Evolutionary conservation across 1,140 invertebrate genomes (phyloP), one percentile per base, ranked within the genome.

Genomic region (Macrostomum lignano): DNA sequence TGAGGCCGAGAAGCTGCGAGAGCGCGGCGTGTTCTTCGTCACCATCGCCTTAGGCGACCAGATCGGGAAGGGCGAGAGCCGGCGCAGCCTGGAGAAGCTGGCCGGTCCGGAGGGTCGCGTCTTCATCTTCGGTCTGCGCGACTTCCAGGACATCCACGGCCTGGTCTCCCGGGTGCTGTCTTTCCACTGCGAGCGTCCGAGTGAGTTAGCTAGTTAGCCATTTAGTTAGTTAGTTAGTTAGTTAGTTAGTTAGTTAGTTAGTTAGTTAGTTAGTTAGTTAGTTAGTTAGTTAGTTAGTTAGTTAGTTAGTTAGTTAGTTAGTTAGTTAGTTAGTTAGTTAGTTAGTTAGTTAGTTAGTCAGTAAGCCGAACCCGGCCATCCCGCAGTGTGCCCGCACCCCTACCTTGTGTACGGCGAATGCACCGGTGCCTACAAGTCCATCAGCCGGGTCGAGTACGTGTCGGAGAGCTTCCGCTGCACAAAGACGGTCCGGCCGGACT

Each of bases 111-210:
- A 20, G 20, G 28, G 28, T 7, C 15, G 20, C 14, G 28, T 30
- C 15, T 30, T 7, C 11, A 20, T 30, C 5, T 30, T 30, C 13
- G 28, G 14, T 13, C 11, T 30, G 6, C 15, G 28, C 10, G 20
- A 30, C 9, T 20, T 30, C 7, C 28, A 30, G 20, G 14, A 30
- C 15, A 30, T 30, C 20, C 28, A 30, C 28, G 28, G 20, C 14
- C 15, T 30, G 28, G 28, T 30, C 28, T 30, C 28, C 7, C 28
- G 28, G 7, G 28, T 30, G 7, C 10, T 30, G 10, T 14, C 28
- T 6, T 17, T 20, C 15, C 15, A 20, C 15, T 30, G 28, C 20
- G 28, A 30, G 14, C 15, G 20, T 9, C 20, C 20, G 14, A 30
- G 13, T 24, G n/a, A 24, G 23, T 9, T 24, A 9, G n/a, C 9